phyloP scores from a whole-genome alignment of 1,140 invertebrate species.

The Helicoverpa armigera region DNA sequence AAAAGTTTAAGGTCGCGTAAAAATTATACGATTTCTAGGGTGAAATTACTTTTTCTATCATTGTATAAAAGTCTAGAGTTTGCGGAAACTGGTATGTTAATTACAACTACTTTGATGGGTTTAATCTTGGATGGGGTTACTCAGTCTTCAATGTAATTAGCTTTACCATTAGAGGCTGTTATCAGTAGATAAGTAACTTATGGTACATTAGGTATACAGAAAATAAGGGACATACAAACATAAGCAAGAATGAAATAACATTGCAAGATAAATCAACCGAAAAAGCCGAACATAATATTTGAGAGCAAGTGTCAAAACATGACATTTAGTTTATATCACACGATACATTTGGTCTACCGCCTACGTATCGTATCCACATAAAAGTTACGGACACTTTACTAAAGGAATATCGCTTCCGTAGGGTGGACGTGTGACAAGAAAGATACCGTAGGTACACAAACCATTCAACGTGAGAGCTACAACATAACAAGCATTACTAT shows the following conservation, averaged over 20 bases:
- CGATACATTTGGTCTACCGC: constrained; percentile 8
- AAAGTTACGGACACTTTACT: constrained; percentile 8
- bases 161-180: no score
- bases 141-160: no score
- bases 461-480: neutral
- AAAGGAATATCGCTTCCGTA: constrained; percentile 7
- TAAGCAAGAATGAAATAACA: neutral
- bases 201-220: no score
- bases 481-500: no score
- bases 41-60: neutral
- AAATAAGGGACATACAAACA: neutral
- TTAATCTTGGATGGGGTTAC: no score
- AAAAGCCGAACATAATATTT: neutral
- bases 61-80: neutral
- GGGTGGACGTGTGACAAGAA: neutral
- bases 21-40: constrained; percentile 15
- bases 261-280: neutral
- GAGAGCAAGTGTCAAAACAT: constrained; percentile 23
- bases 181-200: no score
- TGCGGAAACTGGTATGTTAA: no score
- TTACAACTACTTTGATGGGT: no score
- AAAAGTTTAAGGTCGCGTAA: constrained; percentile 21
- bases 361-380: constrained; percentile 31
- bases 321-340: constrained; percentile 18
- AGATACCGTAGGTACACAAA: neutral